phyloP scores from a whole-genome alignment of 2,888 invertebrate genomes.

The Hypsopygia costalis region DNA sequence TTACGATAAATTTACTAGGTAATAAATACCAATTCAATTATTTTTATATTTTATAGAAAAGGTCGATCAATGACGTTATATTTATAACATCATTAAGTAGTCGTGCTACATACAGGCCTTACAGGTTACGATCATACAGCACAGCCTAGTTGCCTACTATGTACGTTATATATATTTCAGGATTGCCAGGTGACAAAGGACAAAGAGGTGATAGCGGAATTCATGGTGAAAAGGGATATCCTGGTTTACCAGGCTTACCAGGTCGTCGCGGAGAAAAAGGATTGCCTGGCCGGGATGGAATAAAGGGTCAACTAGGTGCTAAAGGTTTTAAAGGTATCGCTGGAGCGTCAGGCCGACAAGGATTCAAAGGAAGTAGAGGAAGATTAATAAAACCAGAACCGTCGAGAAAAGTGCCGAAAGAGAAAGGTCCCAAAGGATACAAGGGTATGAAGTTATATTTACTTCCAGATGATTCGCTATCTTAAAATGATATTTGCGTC shows the following conservation, averaged over 20 bases:
- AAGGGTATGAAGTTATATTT: conserved; percentile 51
- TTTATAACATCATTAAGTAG: too few relatives aligned
- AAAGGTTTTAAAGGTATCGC: conserved; percentile 60
- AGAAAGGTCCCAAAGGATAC: conserved; percentile 81
- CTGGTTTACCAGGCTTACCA: conserved; percentile 48
- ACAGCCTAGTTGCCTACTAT: too few relatives aligned
- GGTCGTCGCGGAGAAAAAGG: conserved; percentile 51
- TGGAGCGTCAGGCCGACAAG: conserved; percentile 72
- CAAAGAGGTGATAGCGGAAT: conserved; percentile 54
- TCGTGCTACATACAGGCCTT: too few relatives aligned
- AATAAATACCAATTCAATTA: too few relatives aligned
- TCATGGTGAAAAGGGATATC: conserved; percentile 46
- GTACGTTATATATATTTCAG: too few relatives aligned
- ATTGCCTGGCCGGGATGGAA: conserved; percentile 59
- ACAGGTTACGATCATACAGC: too few relatives aligned
- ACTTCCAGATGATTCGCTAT: too few relatives aligned
- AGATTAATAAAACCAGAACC: conserved; percentile 34
- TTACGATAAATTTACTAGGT: too few relatives aligned
- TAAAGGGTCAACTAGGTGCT: conserved; percentile 69
- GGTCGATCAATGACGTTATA: too few relatives aligned
- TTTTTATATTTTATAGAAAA: too few relatives aligned
- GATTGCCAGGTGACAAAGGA: conserved; percentile 54
- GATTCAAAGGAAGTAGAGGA: conserved; percentile 76
- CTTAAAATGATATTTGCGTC: too few relatives aligned
- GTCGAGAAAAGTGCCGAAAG: conserved; percentile 45